Evolutionary conservation across 2,113 vertebrate species (phyloP), one percentile per base, ranked within the genome.

Genomic region (Drymodes brunneopygia): DNA sequence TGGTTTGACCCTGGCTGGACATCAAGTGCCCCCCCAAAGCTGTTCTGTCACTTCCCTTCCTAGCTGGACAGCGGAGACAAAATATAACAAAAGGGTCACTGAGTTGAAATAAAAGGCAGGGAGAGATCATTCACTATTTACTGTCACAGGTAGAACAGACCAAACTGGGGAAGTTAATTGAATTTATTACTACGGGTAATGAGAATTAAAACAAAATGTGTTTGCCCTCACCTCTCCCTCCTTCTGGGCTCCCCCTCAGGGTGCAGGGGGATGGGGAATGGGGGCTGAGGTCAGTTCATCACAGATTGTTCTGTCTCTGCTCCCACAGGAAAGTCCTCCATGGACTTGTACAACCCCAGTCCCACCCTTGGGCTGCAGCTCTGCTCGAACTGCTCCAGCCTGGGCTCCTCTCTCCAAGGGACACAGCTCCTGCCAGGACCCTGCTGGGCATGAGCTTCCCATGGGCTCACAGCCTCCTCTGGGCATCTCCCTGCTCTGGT

Each of bases 201-300:
- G 24, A 64, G 29, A 71, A 56, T 20, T 18, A 42, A 64, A 88
- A 8, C 35, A 48, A 62, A 87, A 87, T 2, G 2, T 24, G 29
- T 48, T 31, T 2, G 1, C 16, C 4, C 4, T 36, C 15, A 38
- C 14, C 22, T n/a, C 19, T 20, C 24, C 24, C 20, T 62, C 29
- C 27, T 33, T 40, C 40, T 87, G 47, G 51, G 24, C 11, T 28
- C 14, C 45, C 28, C 33, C 44, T 62, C 57, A 27, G 64, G 5
- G 11, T 0, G 0, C 29, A 23, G 58, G 8, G 21, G 77, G 33
- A 36, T 0, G 0, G 28, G 38, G 8, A 61, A 35, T 20, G 36
- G 27, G 25, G 36, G 40, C 40, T 54, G 40, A 54, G 50, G 3
- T 47, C 8, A 3, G 15, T 8, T 40, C 40, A 40, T 62, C 40